These are phyloP conservation scores for Synergus umbraculus DNA, from an alignment of 2,888 invertebrate species.

Conservation along the genomic window DNA sequence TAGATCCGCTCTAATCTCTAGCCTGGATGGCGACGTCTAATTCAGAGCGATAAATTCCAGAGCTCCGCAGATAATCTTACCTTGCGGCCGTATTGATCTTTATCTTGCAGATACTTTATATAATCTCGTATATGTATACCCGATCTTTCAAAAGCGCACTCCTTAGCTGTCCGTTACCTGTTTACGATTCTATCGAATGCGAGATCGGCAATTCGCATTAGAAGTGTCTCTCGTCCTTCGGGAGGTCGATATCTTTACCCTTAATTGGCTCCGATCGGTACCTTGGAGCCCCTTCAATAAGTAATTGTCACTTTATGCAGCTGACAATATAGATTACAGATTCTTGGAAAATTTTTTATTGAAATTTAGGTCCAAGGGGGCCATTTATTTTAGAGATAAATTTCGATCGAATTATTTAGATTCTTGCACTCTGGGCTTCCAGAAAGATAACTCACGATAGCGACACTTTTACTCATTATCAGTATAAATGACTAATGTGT, in stretches of 20 bases:
- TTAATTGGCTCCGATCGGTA: not conserved
- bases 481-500: not conserved
- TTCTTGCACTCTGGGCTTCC: not conserved
- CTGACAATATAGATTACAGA: not conserved
- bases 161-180: not conserved
- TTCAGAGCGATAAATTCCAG: constrained; percentile 14
- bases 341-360: not conserved
- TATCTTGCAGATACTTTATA: not conserved
- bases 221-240: not conserved
- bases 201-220: not conserved
- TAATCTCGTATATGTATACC: not conserved
- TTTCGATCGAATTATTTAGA: not conserved
- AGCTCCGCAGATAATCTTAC: not conserved
- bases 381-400: constrained; percentile 3
- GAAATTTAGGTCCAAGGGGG: not conserved
- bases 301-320: not conserved
- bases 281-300: not conserved
- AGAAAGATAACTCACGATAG: not conserved
- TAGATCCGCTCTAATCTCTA: not conserved
- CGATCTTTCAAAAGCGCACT: not conserved
- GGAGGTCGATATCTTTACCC: not conserved
- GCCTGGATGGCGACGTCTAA: constrained; percentile 9
- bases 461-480: not conserved
- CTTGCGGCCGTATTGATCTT: constrained; percentile 1
- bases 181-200: not conserved